Evolutionary conservation across 2,113 vertebrate genomes (phyloP).

Genomic region (Lampris megalopsis): DNA sequence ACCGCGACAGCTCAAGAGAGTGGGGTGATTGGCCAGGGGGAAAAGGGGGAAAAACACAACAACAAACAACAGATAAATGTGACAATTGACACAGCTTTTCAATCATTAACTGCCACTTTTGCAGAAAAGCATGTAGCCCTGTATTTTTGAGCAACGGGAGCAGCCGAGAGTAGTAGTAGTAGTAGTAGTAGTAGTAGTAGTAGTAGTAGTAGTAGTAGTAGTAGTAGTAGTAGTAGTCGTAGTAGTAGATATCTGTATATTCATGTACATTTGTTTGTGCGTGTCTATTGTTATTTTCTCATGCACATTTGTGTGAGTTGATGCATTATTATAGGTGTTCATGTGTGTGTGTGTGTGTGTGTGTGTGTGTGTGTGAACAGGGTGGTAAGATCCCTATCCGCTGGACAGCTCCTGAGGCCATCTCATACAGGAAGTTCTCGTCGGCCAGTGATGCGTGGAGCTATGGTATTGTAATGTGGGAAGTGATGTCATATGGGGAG

Average conservation of each 20-base stretch:
- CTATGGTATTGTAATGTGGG: conserved; percentile 99
- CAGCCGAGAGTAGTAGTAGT: too few relatives aligned
- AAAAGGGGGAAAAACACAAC: too few relatives aligned
- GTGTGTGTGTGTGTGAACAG: conserved; percentile 76
- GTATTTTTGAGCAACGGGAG: too few relatives aligned
- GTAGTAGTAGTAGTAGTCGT: too few relatives aligned
- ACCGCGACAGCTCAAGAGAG: too few relatives aligned
- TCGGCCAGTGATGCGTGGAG: conserved; percentile 95
- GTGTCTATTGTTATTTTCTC: background rate
- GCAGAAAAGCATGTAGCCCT: too few relatives aligned
- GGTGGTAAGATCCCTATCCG: conserved; percentile 97
- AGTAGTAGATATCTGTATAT: background rate
- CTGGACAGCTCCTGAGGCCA: conserved; percentile 96
- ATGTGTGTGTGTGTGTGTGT: background rate
- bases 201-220: too few relatives aligned
- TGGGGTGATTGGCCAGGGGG: too few relatives aligned
- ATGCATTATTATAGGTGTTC: background rate
- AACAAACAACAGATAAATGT: too few relatives aligned
- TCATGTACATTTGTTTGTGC: background rate
- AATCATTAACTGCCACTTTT: too few relatives aligned
- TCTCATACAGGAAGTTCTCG: conserved; percentile 95
- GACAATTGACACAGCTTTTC: too few relatives aligned
- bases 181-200: too few relatives aligned
- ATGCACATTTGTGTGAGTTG: background rate
- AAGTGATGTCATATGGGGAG: conserved; percentile 97